Conservation (phyloP, 2,113 vertebrate genomes). For the Ictalurus punctatus region DNA sequence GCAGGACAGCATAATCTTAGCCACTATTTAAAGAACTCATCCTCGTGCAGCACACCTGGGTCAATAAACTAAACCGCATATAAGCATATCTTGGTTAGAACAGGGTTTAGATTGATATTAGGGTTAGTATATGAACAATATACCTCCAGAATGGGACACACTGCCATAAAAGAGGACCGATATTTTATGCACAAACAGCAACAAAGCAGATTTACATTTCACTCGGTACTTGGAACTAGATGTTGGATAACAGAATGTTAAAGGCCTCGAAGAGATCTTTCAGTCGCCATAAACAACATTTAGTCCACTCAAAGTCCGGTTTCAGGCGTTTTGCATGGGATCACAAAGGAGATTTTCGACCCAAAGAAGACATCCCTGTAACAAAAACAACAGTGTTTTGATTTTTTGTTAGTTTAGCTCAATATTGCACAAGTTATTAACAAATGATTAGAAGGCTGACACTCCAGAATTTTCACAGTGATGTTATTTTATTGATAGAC, state of each 20-base stretch:
- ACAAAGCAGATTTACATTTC: neutral
- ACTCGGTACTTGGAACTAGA: neutral
- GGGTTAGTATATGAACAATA: neutral
- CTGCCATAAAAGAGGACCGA: neutral
- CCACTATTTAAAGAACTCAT: neutral
- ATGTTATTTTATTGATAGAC: neutral
- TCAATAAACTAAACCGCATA: neutral
- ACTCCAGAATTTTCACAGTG: neutral
- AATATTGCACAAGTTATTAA: neutral
- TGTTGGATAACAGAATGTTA: neutral
- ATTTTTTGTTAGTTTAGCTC: neutral
- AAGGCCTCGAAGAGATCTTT: neutral
- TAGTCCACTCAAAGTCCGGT: neutral
- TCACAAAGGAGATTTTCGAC: conserved; percentile 79
- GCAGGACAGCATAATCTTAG: too few species aligned
- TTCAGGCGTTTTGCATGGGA: conserved; percentile 72
- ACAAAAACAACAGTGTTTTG: conserved; percentile 50
- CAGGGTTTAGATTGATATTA: neutral
- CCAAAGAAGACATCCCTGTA: conserved; percentile 83
- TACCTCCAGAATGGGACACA: neutral
- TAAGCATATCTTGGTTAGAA: neutral
- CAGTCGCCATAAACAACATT: neutral
- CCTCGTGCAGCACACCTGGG: neutral
- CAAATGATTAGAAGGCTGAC: neutral
- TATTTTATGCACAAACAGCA: neutral